Base-by-base conservation (phyloP, 2,113 vertebrate genomes). In the Coreoperca whiteheadi region DNA sequence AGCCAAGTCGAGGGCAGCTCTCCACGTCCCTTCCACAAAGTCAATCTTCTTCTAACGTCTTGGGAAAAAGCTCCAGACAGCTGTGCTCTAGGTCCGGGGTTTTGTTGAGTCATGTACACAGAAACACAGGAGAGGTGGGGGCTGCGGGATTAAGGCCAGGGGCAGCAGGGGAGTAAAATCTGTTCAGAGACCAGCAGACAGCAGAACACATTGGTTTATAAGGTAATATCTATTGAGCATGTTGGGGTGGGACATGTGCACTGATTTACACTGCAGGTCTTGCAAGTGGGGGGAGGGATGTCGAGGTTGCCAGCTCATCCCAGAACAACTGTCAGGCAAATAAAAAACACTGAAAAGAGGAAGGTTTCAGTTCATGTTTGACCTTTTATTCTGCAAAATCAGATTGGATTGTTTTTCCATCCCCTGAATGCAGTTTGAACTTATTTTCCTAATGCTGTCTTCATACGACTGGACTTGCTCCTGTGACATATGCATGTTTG, bases 81-180 rank as follows among this genome's bases (percentile, higher is more conserved):
- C 94, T 65, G 91, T 88, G 91, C 95, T 97, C 84, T 89, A 94
- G 95, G 95, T 95, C 94, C 88, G 92, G 95, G 95, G 95, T 97
- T 97, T 96, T 98, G 98, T 97, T 95, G 97, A 98, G 97, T 99
- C 98, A 99, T 97, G 97, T 97, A 96, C 96, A 97, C 96, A 97
- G 96, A 96, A 94, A 96, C 94, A 94, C 94, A 94, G 92, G 73
- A 71, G 94, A 79, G 64, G 41, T 53, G 60, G 64, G 83, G 74
- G 74, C 60, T 60, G 67, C 88, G 51, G 84, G 85, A 81, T 74
- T 79, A 60, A 79, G 80, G 86, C 73, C 39, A 64, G 75, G 79
- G 73, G 67, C 64, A 81, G 56, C 76, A 87, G 90, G 87, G 75
- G 39, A 77, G 94, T 87, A 68, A 96, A 96, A 95, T 95, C 90